Evolutionary conservation across 64 coral and sea anemone genomes (phyloP).

Genomic region (Montipora capricornis): DNA sequence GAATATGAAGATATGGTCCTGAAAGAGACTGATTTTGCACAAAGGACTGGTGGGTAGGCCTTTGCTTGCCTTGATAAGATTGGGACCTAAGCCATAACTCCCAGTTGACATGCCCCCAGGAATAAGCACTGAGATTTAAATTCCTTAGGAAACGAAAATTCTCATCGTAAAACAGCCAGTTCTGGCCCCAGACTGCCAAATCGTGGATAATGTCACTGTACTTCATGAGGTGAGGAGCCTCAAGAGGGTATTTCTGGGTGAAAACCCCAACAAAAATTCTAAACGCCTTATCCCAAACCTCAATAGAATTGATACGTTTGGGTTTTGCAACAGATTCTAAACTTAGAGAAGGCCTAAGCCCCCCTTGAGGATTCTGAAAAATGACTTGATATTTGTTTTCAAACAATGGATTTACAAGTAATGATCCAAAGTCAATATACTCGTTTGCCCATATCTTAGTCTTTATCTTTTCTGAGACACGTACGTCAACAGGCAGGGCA

Average conservation of each 20-base stretch:
- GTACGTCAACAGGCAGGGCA: constrained; percentile 10
- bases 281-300: constrained; percentile 42
- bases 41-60: neutral
- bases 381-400: constrained; percentile 5
- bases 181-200: constrained; percentile 43
- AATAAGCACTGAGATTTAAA: neutral
- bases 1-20: constrained; percentile 27
- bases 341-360: constrained; percentile 3
- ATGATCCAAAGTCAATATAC: constrained; percentile 29
- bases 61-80: neutral
- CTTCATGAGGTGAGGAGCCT: constrained; percentile 62
- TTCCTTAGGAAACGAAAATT: constrained; percentile 48
- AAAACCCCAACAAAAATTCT: constrained; percentile 65
- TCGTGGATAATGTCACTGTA: constrained; percentile 50
- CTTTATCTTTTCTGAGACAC: constrained; percentile 28
- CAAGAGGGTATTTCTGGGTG: constrained; percentile 49
- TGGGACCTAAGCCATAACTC: neutral
- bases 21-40: neutral
- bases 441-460: constrained; percentile 57
- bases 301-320: constrained; percentile 21
- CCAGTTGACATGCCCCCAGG: constrained; percentile 15
- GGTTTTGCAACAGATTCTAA: neutral
- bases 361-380: neutral
- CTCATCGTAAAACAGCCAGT: constrained; percentile 52
- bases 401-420: constrained; percentile 17